Base-by-base conservation (phyloP, 2,888 invertebrate species). In the Eupithecia exiguata region DNA sequence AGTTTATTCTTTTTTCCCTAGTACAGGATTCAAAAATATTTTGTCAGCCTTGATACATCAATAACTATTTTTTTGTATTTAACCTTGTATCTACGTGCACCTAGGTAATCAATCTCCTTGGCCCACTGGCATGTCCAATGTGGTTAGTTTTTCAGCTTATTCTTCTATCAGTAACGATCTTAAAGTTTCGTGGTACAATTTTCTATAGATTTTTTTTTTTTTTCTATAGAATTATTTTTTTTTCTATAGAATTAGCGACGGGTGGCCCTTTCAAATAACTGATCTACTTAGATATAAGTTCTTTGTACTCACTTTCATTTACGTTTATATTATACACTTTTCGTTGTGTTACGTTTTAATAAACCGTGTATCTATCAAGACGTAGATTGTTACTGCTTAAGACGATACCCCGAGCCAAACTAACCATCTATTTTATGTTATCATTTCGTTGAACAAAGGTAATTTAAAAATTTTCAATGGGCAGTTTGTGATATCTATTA, bases 21-120 rank as follows among this genome's bases (percentile, higher is more conserved):
- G 30, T 30, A 4, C 30, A 30, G 4, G 4, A 30, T 4, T 4
- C 30, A 30, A 30, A 30, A 3, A 30, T 30, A 3, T 30, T 30
- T 30, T 30, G 30, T 30, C 1, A 30, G 18, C n/a, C 16, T 9
- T 46, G 46, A 46, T 58, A 3, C 14, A 25, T 58, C 21, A 14
- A 58, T 25, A 25, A 25, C 14, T 58, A 58, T 25, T 58, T 25
- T 25, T 58, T 58, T 25, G 25, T 25, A 25, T 58, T 25, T 12
- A 58, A 58, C 21, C 12, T 58, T 58, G 58, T 12, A 25, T 5
- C 21, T 58, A 58, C 58, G 58, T 58, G 12, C 21, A 25, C 58
- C 21, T 25, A 53, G n/a, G 21, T 58, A 58, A 25, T 79, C 75
- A 65, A 75, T 87, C 84, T 84, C 87, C 88, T 88, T 88, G 88